Base-by-base conservation (phyloP, 1,140 invertebrate genomes). In the Zaprionus vittiger region DNA sequence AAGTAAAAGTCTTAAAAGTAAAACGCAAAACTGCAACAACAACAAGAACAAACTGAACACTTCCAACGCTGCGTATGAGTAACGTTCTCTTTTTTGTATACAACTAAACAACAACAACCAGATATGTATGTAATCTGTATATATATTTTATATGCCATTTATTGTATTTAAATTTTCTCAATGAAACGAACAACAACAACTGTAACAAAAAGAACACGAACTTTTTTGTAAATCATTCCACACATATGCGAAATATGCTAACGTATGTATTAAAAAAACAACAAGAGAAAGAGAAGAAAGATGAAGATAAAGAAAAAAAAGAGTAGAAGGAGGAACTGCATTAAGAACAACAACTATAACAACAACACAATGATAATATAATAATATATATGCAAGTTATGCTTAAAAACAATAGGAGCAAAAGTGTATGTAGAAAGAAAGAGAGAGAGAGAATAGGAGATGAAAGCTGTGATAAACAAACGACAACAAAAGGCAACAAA, bases 101-200 rank as follows among this genome's bases (percentile, higher is more conserved):
- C 75, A 79, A 85, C 62, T 38, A 64, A 59, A 73, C 65, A 73
- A 71, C 64, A 77, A 76, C 54, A 64, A 78, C 26, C 63, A 57
- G 55, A 70, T 64, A 34, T 69, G 62, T 49, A 79, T 77, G 28
- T 59, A 71, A 80, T 77, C n/a, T 72, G 41, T 65, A 31, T 60
- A 82, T 85, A 85, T 90, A 84, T 90, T 89, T 89, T 84, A 76
- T 90, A 89, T 90, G 84, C 84, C 84, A 89, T 89, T 89, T 89
- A 89, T 91, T 91, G 82, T 89, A 90, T 89, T 89, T 91, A 85
- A 90, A 90, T 89, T 87, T 47, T 69, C 64, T 22, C 76, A 55
- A 74, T 68, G 66, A 59, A 64, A 57, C 12, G 7, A 61, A 76
- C 31, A 38, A 54, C 63, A 56, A 44, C 41, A 52, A 52, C 47